Evolutionary conservation across 2,888 invertebrate species (phyloP), one percentile per base, ranked within the genome.

Genomic region (Matsumyia berberina): DNA sequence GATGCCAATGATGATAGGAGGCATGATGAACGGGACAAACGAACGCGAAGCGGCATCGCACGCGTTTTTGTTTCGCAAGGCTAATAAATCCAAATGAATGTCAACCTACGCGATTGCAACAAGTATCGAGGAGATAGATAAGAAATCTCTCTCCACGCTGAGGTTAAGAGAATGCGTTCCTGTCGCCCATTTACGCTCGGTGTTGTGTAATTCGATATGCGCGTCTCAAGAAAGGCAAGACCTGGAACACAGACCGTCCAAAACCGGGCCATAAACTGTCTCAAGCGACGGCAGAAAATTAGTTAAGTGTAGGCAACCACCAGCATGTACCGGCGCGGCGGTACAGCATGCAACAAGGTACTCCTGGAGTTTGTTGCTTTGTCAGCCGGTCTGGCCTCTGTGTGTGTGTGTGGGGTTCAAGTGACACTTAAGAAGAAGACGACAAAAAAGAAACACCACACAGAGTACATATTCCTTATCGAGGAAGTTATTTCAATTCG

Each of bases 31-130:
- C 70, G 69, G 66, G 70, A 76, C 57, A 85, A 76, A 76, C 66
- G 57, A 85, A 80, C 85, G 85, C 74, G n/a, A 80, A 17, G 69
- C 73, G 29, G 70, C 49, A 57, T 60, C 60, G 73, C 60, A 57
- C 51, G 73, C 51, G 31, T 19, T 77, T 78, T 69, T 79, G 60
- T 83, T 83, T 83, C 66, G 85, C 74, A 80, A 64, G 64, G 64
- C 74, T 85, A 85, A 85, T 85, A 85, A 85, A 85, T 85, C 80
- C 80, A 80, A 85, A 79, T 85, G 85, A 85, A 70, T 85, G 85
- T 85, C 85, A 85, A 80, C 85, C 85, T 85, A 85, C 85, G 66
- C 80, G 85, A 85, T 85, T 70, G 85, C 85, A 80, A 80, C 85
- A 85, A 85, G 85, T 85, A 85, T 85, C 85, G 85, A 62, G n/a